These are phyloP conservation scores for Acanthochromis polyacanthus DNA, from an alignment of 2,113 vertebrate genomes.

Conservation along the genomic window DNA sequence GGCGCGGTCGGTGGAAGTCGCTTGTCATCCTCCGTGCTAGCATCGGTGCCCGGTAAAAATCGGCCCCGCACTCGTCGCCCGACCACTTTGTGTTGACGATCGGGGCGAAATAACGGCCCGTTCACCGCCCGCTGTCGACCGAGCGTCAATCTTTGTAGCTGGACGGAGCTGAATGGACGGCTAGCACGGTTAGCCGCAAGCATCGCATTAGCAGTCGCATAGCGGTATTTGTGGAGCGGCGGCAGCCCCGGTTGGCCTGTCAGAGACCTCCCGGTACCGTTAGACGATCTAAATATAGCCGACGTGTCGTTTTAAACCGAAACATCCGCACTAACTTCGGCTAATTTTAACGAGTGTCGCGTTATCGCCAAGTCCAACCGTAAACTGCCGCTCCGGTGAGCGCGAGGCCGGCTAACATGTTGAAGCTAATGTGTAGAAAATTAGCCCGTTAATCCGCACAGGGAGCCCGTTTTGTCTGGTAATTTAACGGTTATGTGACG, in stretches of 20 bases:
- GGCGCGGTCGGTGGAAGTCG: constrained; percentile 48
- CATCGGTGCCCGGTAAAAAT: not conserved
- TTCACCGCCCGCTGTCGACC: not conserved
- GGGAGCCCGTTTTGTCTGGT: too few species aligned
- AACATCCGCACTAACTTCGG: not conserved
- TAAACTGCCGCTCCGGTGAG: not conserved
- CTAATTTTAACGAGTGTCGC: not conserved
- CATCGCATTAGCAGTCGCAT: constrained; percentile 22
- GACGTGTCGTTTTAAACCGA: not conserved
- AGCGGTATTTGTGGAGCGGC: constrained; percentile 16
- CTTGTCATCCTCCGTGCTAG: constrained; percentile 38
- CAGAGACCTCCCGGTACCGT: not conserved
- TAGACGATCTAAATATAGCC: fast-evolving
- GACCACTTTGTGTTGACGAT: not conserved
- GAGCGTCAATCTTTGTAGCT: constrained; percentile 11
- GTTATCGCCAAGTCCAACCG: too few species aligned
- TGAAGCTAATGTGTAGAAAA: not conserved
- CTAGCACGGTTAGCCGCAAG: constrained; percentile 51
- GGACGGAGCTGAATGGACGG: constrained; percentile 43
- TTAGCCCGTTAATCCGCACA: not conserved
- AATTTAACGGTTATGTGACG: too few species aligned
- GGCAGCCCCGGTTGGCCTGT: not conserved
- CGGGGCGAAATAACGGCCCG: not conserved
- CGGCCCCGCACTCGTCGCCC: fast-evolving
- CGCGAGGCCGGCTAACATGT: not conserved